Evolutionary conservation across 2,888 invertebrate genomes (phyloP).

Genomic region (Xestia rhomboidea): DNA sequence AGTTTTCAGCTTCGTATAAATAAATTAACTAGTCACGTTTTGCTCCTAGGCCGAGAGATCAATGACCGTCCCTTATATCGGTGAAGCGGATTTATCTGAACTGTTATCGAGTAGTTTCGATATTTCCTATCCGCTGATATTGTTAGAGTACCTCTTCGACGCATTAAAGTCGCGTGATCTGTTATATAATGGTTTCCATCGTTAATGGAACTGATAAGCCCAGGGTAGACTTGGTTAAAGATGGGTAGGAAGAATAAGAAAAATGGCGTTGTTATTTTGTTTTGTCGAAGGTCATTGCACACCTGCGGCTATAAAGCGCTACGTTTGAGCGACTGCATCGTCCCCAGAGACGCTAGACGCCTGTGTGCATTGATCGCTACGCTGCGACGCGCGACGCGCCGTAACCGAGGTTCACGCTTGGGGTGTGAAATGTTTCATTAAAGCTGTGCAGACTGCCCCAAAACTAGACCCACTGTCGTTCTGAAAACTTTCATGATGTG

Average conservation of each 20-base stretch:
- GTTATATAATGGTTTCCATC: constrained; percentile 39
- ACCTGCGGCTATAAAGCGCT: background rate
- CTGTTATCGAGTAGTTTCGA: constrained; percentile 66
- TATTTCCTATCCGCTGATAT: constrained; percentile 66
- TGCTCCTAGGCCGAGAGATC: constrained; percentile 77
- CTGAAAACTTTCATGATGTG: background rate
- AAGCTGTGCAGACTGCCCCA: background rate
- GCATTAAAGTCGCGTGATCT: constrained; percentile 38
- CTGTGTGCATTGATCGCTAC: constrained; percentile 31
- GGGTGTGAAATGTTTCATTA: constrained; percentile 3
- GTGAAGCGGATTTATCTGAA: constrained; percentile 72
- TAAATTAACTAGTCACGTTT: constrained; percentile 70
- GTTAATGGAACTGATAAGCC: constrained; percentile 8
- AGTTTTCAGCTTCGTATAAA: constrained; percentile 60
- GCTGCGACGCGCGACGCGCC: background rate
- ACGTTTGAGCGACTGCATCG: background rate
- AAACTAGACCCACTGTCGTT: too few species aligned
- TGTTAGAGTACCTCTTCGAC: constrained; percentile 57
- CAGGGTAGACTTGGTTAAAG: background rate
- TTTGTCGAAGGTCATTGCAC: background rate
- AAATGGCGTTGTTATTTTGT: background rate
- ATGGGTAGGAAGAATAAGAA: background rate
- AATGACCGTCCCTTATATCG: constrained; percentile 84
- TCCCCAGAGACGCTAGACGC: constrained; percentile 5
- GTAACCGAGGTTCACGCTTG: background rate